Percentiles rank a stretch among this genome's conserved stretches.
Conservation (phyloP, 2,113 vertebrate species). For the cat (Felis catus) region DNA sequence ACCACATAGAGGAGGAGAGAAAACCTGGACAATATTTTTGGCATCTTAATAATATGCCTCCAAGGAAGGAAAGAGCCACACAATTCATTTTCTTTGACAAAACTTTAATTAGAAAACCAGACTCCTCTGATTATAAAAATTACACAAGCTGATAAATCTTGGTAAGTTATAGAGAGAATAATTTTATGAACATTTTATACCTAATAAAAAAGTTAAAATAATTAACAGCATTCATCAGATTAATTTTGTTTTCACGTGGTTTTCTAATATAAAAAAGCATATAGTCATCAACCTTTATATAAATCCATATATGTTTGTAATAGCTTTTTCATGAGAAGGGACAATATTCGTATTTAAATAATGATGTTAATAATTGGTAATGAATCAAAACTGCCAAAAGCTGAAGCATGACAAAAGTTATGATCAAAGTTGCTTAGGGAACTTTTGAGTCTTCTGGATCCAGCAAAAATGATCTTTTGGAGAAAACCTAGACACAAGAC, state of each 20-base stretch:
- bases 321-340: constrained; percentile 78
- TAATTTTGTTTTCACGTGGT: constrained; percentile 63
- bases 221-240: constrained; percentile 83
- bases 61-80: constrained; percentile 73
- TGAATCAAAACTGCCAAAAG: constrained; percentile 66
- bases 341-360: constrained; percentile 73
- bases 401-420: constrained; percentile 70
- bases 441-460: constrained; percentile 59
- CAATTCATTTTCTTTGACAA: constrained; percentile 82
- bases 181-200: constrained; percentile 80
- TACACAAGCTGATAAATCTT: constrained; percentile 86
- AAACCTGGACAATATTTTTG: not conserved
- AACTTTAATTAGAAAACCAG: constrained; percentile 88
- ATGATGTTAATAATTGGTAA: constrained; percentile 55
- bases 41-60: constrained; percentile 45
- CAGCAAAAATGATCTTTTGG: constrained; percentile 62
- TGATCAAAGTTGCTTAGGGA: constrained; percentile 50
- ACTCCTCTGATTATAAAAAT: constrained; percentile 85
- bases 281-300: constrained; percentile 81
- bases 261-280: constrained; percentile 84
- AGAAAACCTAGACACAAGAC: not conserved
- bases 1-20: not conserved
- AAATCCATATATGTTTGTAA: constrained; percentile 78
- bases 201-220: constrained; percentile 88
- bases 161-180: constrained; percentile 84